phyloP scores from a whole-genome alignment of 2,797 vertebrate genomes.

The Myotis myotis region DNA sequence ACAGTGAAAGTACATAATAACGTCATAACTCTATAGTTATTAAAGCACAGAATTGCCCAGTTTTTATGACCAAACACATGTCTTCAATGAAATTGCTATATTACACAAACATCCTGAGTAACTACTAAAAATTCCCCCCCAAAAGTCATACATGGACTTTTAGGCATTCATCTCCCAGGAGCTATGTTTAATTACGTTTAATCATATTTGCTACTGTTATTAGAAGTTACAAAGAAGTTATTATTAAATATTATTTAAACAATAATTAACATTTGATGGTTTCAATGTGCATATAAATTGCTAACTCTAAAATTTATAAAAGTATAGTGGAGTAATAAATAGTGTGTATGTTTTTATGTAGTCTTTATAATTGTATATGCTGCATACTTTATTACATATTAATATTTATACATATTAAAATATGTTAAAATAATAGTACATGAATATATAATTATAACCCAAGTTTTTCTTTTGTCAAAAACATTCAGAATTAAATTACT shows the following conservation, averaged over 20 bases:
- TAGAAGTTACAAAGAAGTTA: conserved; percentile 4
- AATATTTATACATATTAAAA: background rate
- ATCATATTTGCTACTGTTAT: background rate
- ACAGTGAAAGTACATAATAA: background rate
- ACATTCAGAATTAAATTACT: background rate
- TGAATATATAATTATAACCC: background rate
- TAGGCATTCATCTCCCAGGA: background rate
- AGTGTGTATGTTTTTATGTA: background rate
- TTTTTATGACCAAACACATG: background rate
- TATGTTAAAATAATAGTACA: background rate
- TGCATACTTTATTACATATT: background rate
- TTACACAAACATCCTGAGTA: background rate
- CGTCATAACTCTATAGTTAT: background rate
- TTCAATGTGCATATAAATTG: background rate
- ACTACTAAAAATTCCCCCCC: background rate
- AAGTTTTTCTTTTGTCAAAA: background rate
- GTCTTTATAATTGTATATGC: background rate
- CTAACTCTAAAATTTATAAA: conserved; percentile 4
- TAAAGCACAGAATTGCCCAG: background rate
- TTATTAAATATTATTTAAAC: conserved; percentile 36
- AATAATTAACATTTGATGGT: background rate
- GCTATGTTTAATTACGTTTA: background rate
- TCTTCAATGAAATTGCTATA: background rate
- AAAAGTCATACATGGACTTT: background rate
- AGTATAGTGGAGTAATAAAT: background rate